Base-by-base conservation (phyloP, 2,113 vertebrate species). In the Tricholaema leucomelas region DNA sequence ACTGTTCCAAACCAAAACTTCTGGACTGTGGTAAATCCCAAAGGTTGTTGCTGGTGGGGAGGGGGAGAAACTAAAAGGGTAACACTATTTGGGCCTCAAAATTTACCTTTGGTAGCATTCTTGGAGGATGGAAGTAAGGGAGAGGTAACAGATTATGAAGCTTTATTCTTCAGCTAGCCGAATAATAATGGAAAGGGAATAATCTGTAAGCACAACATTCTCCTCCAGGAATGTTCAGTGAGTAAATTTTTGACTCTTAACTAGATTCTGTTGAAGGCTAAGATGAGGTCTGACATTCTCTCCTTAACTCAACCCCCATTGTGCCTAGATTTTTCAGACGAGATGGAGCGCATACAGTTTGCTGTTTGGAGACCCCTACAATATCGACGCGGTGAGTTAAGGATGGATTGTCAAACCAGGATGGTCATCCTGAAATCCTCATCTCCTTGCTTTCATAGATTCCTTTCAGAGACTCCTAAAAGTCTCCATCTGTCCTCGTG, bases 341-440 rank as follows among this genome's bases (percentile, higher is more conserved):
- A 90, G 96, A 97, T 97, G 96, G 96, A 97, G 96, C 95, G 31
- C 97, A 96, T 67, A 84, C 96, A 15, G 96, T 97, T n/a, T 97
- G 97, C 97, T 94, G 96, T 92, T 91, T 97, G 97, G 97, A 97
- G 95, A 96, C 52, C 88, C 96, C 97, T 58, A 91, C 96, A 75
- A 96, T 97, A 94, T 96, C 96, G 88, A 97, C 96, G 13, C 96
- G 97, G 97, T 97, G 95, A 97, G 97, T 93, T 84, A 87, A 95
- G 94, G 85, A 46, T 85, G 93, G 88, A 70, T 64, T 95, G 95
- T 85, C 92, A 88, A 92, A 81, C 88, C 87, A 81, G 87, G 69
- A 44, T 73, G 83, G 27, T 44, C 83, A 44, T 66, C 95, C 89
- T 87, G 71, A 88, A 27, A 38, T 59, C 59, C 77, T 63, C 4